phyloP scores from a whole-genome alignment of 1,140 invertebrate genomes.

The Drosophila pseudoananassae region DNA sequence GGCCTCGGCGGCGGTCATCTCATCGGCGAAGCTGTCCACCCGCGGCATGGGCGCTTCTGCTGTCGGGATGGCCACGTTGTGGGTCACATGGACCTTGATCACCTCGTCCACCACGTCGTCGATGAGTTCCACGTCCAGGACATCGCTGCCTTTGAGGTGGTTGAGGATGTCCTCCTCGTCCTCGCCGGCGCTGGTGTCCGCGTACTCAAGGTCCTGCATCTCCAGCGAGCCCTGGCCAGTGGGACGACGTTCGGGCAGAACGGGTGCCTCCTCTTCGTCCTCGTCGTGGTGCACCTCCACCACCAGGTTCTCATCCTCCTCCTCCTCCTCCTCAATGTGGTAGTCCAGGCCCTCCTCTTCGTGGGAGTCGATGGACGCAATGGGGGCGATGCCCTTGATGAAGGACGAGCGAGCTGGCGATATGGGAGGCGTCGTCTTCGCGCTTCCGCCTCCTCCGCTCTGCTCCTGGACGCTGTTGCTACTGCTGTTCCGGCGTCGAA shows the following conservation, averaged over 20 bases:
- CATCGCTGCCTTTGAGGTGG: slow-evolving; percentile 76
- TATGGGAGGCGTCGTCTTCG: slow-evolving; percentile 70
- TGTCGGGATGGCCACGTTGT: slow-evolving; percentile 28
- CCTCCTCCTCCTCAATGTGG: slow-evolving; percentile 13
- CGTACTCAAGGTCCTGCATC: slow-evolving; percentile 85
- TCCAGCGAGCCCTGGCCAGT: slow-evolving; percentile 54
- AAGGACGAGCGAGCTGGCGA: slow-evolving; percentile 58
- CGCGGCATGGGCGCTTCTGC: slow-evolving; percentile 45
- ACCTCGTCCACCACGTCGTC: slow-evolving; percentile 75
- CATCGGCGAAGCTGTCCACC: slow-evolving; percentile 85
- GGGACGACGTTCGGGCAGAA: slow-evolving; percentile 65
- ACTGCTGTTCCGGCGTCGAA: slow-evolving; percentile 62
- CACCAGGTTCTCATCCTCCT: slow-evolving; percentile 56
- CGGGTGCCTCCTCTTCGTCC: slow-evolving; percentile 53
- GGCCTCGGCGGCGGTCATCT: slow-evolving; percentile 93
- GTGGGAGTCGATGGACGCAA: slow-evolving; percentile 71
- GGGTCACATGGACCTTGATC: slow-evolving; percentile 56
- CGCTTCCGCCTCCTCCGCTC: slow-evolving; percentile 45
- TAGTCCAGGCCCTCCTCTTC: slow-evolving; percentile 60
- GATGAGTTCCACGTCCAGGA: slow-evolving; percentile 55
- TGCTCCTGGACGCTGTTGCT: slow-evolving; percentile 47
- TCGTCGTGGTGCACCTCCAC: slow-evolving; percentile 43
- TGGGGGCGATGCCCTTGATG: slow-evolving; percentile 72
- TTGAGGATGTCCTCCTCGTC: slow-evolving; percentile 83
- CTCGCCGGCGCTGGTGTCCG: slow-evolving; percentile 85